Evolutionary conservation across 2,888 invertebrate genomes (phyloP), one percentile per base, ranked within the genome.

Genomic region (Aphrophora alni): DNA sequence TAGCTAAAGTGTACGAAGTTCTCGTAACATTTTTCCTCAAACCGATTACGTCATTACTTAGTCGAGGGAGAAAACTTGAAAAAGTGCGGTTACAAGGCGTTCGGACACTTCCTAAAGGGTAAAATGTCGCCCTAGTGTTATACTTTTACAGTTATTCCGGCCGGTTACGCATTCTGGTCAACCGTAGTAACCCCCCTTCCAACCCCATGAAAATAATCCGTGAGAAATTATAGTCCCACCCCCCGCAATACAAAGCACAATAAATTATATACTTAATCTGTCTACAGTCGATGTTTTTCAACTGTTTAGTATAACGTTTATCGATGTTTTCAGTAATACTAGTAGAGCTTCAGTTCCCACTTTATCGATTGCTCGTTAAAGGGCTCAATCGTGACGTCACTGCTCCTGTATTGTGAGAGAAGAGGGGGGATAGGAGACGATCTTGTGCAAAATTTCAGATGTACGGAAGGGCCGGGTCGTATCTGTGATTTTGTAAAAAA

Each of bases 361-460:
- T 59, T 59, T 59, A 59, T 59, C 59, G 59, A 59, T 59, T 59
- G 59, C 59, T 59, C 59, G 59, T n/a, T 59, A 21, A 59, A 59
- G 59, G 59, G 59, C 59, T 59, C 59, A 59, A 59, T 59, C 59
- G 59, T 59, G 59, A 59, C 59, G 59, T 59, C 59, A 59, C 59
- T 59, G 59, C 59, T 59, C 59, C 59, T 59, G 59, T 59, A 59
- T 59, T 59, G 59, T 59, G 59, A 59, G 59, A 12, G 59, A 1
- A 8, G n/a, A n/a, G 21, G 21, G 59, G n/a, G 59, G 59, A 21
- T n/a, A 59, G 44, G n/a, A 59, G 59, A 59, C 59, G 59, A 59
- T 59, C 59, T 59, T 59, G 59, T 59, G 59, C 59, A 59, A 59
- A 59, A 59, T 59, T 59, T 59, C 59, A 59, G 59, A 59, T 59